Conservation (phyloP, 2,797 vertebrate genomes). For the Halcyon smyrnensis region DNA sequence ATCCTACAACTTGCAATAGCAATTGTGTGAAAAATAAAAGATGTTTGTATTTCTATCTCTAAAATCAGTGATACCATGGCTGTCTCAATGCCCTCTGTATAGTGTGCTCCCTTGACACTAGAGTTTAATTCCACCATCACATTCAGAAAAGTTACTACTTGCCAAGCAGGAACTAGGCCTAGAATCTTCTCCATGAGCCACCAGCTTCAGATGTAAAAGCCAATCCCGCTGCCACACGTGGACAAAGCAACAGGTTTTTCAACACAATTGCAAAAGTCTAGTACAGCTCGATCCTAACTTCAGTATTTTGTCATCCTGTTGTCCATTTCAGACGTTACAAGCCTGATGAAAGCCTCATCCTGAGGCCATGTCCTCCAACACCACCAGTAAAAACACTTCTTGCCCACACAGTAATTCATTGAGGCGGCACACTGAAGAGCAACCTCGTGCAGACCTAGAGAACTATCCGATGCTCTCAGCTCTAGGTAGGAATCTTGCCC, state of each 20-base stretch:
- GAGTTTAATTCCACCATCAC: background rate
- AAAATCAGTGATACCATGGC: background rate
- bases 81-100: background rate
- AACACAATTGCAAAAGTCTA: background rate
- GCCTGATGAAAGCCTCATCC: background rate
- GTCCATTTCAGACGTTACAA: background rate
- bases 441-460: background rate
- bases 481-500: background rate
- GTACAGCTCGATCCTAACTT: background rate
- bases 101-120: background rate
- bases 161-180: background rate
- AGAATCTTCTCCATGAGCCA: background rate
- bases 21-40: background rate
- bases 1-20: background rate
- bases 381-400: background rate
- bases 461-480: background rate
- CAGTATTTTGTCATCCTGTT: background rate
- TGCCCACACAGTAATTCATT: background rate
- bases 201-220: background rate
- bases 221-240: fast-evolving
- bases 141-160: background rate
- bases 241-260: background rate
- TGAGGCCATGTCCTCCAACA: background rate
- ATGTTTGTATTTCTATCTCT: background rate
- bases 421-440: background rate